Evolutionary conservation across 1,140 invertebrate species (phyloP), one percentile per base, ranked within the genome.

Genomic region (Papilio dardanus): DNA sequence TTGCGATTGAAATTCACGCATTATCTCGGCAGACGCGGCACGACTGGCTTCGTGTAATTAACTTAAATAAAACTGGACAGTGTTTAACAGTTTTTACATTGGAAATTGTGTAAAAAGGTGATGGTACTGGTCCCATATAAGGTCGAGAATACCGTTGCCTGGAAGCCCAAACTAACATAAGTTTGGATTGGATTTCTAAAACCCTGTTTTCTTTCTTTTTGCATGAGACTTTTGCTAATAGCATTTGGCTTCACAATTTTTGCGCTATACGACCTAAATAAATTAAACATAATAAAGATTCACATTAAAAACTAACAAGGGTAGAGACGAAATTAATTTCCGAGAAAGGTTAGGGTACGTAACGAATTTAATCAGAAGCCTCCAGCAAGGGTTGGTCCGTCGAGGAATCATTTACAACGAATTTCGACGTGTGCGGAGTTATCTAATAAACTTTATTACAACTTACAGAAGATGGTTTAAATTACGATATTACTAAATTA

Each of bases 241-340:
- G 14, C 35, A 12, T 37, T 12, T 37, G 35, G 35, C 35, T 3
- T 46, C 42, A 46, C 2, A 67, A 31, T 19, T 69, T 42, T 24
- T 42, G 42, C 35, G 67, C n/a, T 37, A 28, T 10, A 69, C 7
- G n/a, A 33, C 7, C 4, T 42, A 24, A 33, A 69, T 40, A 40
- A 69, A 69, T 69, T 69, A 14, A 24, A 35, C 35, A 21, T 71
- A 71, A 71, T 50, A 31, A 71, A 50, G 69, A 71, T 50, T 42
- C 40, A 71, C 69, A 71, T 71, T 71, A 71, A 71, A 71, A 71
- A 71, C 40, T 71, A 50, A 71, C 69, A 71, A 71, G 69, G 67
- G 67, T 69, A 69, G 67, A 71, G 69, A 71, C 46, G 42, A 71
- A 71, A 71, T 71, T 71, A 71, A 50, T 71, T 71, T 71, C 40